Base-by-base conservation (phyloP, 2,113 vertebrate genomes). In the Microtus ochrogaster region DNA sequence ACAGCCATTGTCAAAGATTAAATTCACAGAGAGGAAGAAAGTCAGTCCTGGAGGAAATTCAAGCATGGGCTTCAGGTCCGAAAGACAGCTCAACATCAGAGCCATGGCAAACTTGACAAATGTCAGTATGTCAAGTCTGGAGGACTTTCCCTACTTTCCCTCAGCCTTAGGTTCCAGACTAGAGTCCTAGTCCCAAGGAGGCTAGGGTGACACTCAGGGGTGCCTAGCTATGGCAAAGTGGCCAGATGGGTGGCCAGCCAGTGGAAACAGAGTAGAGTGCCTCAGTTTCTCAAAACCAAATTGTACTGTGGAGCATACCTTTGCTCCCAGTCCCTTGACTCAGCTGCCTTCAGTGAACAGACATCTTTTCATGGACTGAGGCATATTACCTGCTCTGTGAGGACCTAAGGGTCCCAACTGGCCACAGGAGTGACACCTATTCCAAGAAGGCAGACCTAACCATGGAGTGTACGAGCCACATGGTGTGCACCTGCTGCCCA, bases 21-120 rank as follows among this genome's bases (percentile, higher is more conserved):
- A 83, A 87, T 81, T 63, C 79, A 91, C 70, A 84, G 94, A 94
- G 55, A 22, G 24, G 91, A 94, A 77, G 76, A 61, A 66, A 91
- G 61, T 4, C 39, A 90, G 33, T 76, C 12, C 41, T 47, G 30
- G 21, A n/a, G 30, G 72, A 92, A 68, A 94, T 19, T 12, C 66
- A 96, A 63, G 82, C 47, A 44, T 7, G 41, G 24, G 73, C n/a
- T 83, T 70, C 30, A 68, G 68, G 55, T 47, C 61, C 3, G 9
- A 89, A 49, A 89, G 73, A 79, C 41, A 70, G 74, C 47, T 16
- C 26, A 63, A n/a, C 49, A 21, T 10, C 5, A 61, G 55, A 88
- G 47, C 41, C 86, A 89, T 73, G 74, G 6, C n/a, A 41, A 28
- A n/a, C 61, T 28, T 44, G 24, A 49, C 81, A 84, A 68, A 95